A percentile compares a stretch with the other conserved stretches of the same genome.
Conservation (phyloP, 2,113 vertebrate genomes). For the Hydrolagus affinis region DNA sequence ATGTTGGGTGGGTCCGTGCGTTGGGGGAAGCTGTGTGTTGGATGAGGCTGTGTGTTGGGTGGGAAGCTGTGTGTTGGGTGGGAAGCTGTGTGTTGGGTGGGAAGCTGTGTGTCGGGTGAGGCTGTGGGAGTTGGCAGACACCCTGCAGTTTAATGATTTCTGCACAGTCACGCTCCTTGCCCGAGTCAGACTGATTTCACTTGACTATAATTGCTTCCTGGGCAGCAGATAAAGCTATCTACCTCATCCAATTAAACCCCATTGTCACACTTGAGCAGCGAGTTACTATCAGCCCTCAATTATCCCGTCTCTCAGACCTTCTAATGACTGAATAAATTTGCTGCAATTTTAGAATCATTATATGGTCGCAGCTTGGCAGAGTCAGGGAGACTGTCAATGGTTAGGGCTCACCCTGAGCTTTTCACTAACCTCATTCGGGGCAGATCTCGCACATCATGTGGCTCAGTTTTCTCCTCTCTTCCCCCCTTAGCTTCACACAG, state of each 20-base stretch:
- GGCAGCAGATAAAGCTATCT: conserved; percentile 12
- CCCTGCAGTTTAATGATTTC: neutral
- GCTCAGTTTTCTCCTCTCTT: neutral
- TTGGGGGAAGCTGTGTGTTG: no score
- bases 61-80: no score
- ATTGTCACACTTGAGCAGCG: conserved; percentile 5
- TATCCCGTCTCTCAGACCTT: conserved; percentile 8
- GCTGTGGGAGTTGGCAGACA: no score
- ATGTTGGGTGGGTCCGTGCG: no score
- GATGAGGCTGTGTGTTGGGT: no score
- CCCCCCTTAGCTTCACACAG: neutral
- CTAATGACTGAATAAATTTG: conserved; percentile 26
- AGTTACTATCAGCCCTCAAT: conserved; percentile 25
- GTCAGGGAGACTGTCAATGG: neutral
- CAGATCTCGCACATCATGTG: no score
- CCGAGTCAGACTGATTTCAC: conserved; percentile 14
- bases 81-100: no score
- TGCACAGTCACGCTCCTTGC: neutral
- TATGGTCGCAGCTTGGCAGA: neutral
- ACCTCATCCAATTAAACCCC: conserved; percentile 22
- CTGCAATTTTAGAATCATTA: conserved; percentile 29
- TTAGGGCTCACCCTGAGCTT: neutral
- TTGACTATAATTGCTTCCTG: conserved; percentile 15
- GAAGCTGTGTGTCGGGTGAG: no score
- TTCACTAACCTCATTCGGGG: neutral